Percentiles rank a stretch among this genome's conserved stretches.
phyloP scores from a whole-genome alignment of 2,797 vertebrate species.

The Spea hammondii region DNA sequence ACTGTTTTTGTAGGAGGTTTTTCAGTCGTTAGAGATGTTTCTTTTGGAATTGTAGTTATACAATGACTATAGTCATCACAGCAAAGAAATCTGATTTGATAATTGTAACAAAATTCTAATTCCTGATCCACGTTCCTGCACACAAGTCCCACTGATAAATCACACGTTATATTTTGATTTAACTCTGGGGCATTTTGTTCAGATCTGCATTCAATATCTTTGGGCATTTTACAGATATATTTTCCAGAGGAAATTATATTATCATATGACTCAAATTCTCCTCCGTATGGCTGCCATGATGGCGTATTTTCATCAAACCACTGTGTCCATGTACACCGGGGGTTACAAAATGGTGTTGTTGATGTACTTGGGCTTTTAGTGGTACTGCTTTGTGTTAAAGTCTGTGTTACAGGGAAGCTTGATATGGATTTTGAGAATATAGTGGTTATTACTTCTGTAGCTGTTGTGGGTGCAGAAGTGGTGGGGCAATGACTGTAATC shows the following conservation, averaged over 20 bases:
- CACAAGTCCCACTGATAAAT: neutral
- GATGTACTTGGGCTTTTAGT: no score
- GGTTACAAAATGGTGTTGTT: no score
- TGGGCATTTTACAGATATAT: neutral
- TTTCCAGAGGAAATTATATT: fast-evolving
- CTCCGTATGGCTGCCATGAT: no score
- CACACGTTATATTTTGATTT: neutral
- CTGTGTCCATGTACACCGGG: no score
- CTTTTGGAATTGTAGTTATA: neutral
- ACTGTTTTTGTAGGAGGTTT: no score
- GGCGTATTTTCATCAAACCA: no score
- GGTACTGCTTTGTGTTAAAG: no score
- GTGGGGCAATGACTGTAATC: neutral
- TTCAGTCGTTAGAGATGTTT: no score
- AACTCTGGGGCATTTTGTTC: neutral
- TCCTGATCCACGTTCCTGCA: neutral
- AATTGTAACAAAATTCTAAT: conserved; percentile 25
- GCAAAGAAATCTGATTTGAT: conserved; percentile 21
- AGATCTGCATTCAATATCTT: neutral
- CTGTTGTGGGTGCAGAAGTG: neutral
- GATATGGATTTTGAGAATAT: neutral
- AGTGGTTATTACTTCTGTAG: neutral
- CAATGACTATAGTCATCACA: conserved; percentile 24
- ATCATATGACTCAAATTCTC: no score
- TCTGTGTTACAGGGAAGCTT: no score